Conservation (phyloP, 2,888 invertebrate species). For the Morinoia aosen region DNA sequence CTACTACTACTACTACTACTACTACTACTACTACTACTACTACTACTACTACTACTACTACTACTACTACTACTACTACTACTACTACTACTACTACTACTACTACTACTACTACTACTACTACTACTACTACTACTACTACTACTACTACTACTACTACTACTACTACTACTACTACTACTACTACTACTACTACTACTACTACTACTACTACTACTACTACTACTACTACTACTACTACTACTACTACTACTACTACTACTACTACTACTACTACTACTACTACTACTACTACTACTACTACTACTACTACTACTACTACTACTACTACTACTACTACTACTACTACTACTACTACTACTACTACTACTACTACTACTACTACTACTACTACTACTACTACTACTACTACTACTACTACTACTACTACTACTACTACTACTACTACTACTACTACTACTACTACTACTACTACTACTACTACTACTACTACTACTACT, state of each 20-base stretch:
- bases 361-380: conserved; percentile 19
- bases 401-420: conserved; percentile 25
- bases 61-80: conserved; percentile 2
- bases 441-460: conserved; percentile 8
- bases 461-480: conserved; percentile 29
- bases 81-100: conserved; percentile 8
- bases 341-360: conserved; percentile 16
- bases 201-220: conserved; percentile 6
- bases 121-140: conserved; percentile 19
- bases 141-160: conserved; percentile 15
- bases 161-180: conserved; percentile 16
- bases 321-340: conserved; percentile 15
- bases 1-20: conserved; percentile 19
- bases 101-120: conserved; percentile 29
- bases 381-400: conserved; percentile 6
- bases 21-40: conserved; percentile 6
- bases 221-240: conserved; percentile 25
- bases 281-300: conserved; percentile 29
- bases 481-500: conserved; percentile 19
- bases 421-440: conserved; percentile 2
- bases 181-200: conserved; percentile 19
- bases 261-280: conserved; percentile 8
- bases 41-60: conserved; percentile 25
- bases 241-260: conserved; percentile 2
- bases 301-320: conserved; percentile 19